Evolutionary conservation across 2,113 vertebrate genomes (phyloP), one percentile per base, ranked within the genome.

Genomic region (Bombycilla garrulus): DNA sequence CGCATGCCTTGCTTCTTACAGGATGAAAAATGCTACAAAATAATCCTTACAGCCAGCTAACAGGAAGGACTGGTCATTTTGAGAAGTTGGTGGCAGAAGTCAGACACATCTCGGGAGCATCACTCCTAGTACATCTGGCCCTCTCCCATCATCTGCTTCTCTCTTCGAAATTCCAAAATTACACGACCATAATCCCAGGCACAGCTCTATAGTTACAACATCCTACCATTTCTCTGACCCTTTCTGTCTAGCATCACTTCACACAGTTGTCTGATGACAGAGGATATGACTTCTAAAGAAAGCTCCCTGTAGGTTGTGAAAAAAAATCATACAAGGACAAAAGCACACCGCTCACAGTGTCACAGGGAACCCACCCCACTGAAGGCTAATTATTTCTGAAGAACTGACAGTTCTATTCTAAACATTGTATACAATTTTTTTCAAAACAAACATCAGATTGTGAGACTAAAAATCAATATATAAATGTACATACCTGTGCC

Each of bases 401-500:
- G 28, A 11, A 53, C 33, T 60, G 65, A 38, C 0, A 9, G 17
- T 23, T 83, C 76, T 50, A 12, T 23, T 78, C 50, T 44, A 42
- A 22, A 73, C 5, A 42, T 2, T 19, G 13, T 1, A 47, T 2
- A 29, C 60, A 50, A 13, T 17, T 15, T 29, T 57, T 29, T 23
- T 42, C 6, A 51, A 69, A 90, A 42, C 8, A 58, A 62, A 21
- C 4, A 38, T 31, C 36, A 83, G 10, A 28, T 31, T 40, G 51
- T 64, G 12, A 90, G 19, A 66, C 18, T 12, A 81, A 6, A 92
- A 90, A 22, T 47, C 2, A 53, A 47, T 10, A 58, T 96, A 96
- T 94, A 99, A 98, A 29, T 10, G 53, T 18, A 72, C 98, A 97
- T 97, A 99, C 99, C 99, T 21, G 98, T 44, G 50, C 99, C 99